These are phyloP conservation scores for Pholis gunnellus DNA, from an alignment of 2,113 vertebrate species.

Conservation along the genomic window DNA sequence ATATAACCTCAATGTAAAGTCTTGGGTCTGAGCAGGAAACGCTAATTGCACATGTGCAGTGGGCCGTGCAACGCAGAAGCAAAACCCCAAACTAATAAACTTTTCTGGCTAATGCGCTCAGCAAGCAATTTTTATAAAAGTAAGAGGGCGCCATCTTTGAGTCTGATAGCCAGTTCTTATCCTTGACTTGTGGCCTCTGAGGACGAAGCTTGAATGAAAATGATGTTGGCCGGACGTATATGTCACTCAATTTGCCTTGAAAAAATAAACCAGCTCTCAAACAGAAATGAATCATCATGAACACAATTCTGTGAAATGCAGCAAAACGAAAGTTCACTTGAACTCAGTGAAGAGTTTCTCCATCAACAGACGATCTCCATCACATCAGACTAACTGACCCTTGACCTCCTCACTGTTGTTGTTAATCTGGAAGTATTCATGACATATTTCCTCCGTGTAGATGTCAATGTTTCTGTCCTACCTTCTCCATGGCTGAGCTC, in stretches of 20 bases:
- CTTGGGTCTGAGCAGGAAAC: no score
- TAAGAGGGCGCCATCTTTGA: not conserved
- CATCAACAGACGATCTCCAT: not conserved
- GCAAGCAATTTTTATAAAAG: not conserved
- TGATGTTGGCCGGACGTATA: not conserved
- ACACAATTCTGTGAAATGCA: not conserved
- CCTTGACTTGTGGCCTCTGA: no score
- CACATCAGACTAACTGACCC: slow-evolving; percentile 6
- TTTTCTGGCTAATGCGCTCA: no score
- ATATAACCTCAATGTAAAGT: no score
- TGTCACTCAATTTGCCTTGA: not conserved
- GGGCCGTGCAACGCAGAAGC: no score
- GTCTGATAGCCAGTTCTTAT: no score
- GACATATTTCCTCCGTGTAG: not conserved
- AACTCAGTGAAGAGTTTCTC: not conserved
- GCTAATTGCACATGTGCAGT: no score
- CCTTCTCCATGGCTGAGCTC: slow-evolving; percentile 76
- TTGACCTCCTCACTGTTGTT: slow-evolving; percentile 18
- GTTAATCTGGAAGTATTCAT: no score
- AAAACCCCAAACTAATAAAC: no score
- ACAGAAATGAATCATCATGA: not conserved
- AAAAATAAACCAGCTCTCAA: not conserved
- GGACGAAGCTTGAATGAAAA: not conserved
- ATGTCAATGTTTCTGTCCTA: slow-evolving; percentile 52
- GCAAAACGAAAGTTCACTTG: not conserved